Base-by-base conservation (phyloP, 2,113 vertebrate species). In the Epinephelus fuscoguttatus region DNA sequence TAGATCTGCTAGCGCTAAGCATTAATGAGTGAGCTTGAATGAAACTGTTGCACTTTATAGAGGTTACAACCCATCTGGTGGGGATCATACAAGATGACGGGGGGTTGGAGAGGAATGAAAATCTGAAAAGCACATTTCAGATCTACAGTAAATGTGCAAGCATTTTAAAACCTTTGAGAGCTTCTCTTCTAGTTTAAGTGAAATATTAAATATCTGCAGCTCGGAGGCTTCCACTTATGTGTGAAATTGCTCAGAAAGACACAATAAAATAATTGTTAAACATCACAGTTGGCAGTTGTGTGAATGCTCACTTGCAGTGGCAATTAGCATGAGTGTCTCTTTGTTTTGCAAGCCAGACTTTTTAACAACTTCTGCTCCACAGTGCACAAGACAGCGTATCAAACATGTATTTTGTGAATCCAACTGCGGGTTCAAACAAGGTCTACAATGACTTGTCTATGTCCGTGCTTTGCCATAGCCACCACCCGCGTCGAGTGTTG, bases 221-320 rank as follows among this genome's bases (percentile, higher is more conserved):
- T 14, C 17, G 0, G 53, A 84, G 11, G 15, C 56, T 57, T 50
- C 19, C 23, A 17, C 19, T 57, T 18, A 59, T 45, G 60, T 87
- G 76, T 63, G 62, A 84, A 79, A 66, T 25, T 21, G 47, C 25
- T 85, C 61, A 42, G 37, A 83, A n/a, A 78, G 49, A 63, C 15
- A 50, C 11, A 72, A 47, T 75, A 63, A 69, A 82, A 67, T 68
- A 40, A 63, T 19, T 80, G 27, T 71, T 70, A 64, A 55, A 49
- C 45, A 84, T 56, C 74, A 70, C 79, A 84, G 27, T 74, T 81
- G 55, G 53, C n/a, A 52, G 11, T 57, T 63, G 56, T 61, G 18
- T 49, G 33, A 45, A 37, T 60, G 25, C 17, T 84, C 25, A 66
- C 10, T 80, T 81, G 69, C 42, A 69, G 14, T 42, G 23, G 21